Base-by-base conservation (phyloP, 2,888 invertebrate genomes). In the Sinopyrophorus schimmeli region DNA sequence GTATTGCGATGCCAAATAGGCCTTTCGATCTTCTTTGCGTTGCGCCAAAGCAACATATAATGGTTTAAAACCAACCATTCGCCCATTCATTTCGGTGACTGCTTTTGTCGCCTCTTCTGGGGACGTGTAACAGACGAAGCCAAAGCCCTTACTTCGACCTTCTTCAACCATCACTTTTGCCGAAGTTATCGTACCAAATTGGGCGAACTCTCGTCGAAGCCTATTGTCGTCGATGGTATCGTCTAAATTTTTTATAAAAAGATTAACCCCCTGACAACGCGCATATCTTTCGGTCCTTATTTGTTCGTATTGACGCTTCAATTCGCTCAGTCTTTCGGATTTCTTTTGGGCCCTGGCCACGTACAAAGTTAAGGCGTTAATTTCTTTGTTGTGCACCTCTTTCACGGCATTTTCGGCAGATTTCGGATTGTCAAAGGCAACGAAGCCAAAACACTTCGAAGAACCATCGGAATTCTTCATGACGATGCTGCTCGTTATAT, bases 361-460 rank as follows among this genome's bases (percentile, higher is more conserved):
- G 77, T 94, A 98, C 58, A 99, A 76, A 20, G 82, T 80, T 69
- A 89, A 89, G 4, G 66, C 69, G 37, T 83, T 79, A 53, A 91
- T 77, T 66, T 93, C 92, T 68, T 87, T 90, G 34, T 91, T 92
- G 74, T 97, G 93, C 52, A 97, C 77, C 47, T 92, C 93, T 59
- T 86, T 82, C 6, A 95, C 94, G 55, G 97, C 97, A 68, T 84
- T 84, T 70, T 95, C 95, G 41, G 98, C 98, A 49, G 87, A 84
- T 72, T 92, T 92, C n/a, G 97, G 89, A 65, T 93, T 92, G 72
- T 96, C 94, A 76, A 89, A 99, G 28, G 96, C 95, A 32, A 99
- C 98, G 78, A 99, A 99, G 15, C 99, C 99, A 75, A 99, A 99
- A n/a, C 99, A 97, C 73, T 92, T 90, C n/a, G 92, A 89, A 66